phyloP scores from a whole-genome alignment of 2,888 invertebrate species.

The Dyspetes luteomarginatus region DNA sequence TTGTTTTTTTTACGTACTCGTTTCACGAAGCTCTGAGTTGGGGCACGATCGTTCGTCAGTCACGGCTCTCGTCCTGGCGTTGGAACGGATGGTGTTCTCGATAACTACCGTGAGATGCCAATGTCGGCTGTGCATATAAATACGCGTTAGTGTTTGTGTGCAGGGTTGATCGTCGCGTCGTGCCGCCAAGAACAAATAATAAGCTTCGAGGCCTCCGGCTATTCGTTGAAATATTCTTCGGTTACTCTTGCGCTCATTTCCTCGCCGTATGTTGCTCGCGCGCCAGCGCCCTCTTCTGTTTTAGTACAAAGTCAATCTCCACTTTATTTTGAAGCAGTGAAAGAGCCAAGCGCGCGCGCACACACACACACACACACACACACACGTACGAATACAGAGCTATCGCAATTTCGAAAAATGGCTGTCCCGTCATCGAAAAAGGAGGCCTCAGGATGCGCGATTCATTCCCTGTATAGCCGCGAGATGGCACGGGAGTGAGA shows the following conservation, averaged over 20 bases:
- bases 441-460: slow-evolving; percentile 60
- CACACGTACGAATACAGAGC: neutral
- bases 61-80: slow-evolving; percentile 60
- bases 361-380: slow-evolving; percentile 5
- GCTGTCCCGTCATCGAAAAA: slow-evolving; percentile 80
- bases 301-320: slow-evolving; percentile 55
- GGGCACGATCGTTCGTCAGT: slow-evolving; percentile 42
- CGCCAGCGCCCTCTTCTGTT: slow-evolving; percentile 8
- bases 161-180: slow-evolving; percentile 73
- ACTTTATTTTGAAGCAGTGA: slow-evolving; percentile 58
- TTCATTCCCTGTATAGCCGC: neutral
- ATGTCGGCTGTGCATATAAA: slow-evolving; percentile 4
- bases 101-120: slow-evolving; percentile 59
- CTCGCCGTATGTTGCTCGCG: slow-evolving; percentile 20
- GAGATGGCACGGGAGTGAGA: neutral
- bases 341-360: slow-evolving; percentile 14
- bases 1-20: neutral
- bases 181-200: slow-evolving; percentile 82
- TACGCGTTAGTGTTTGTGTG: slow-evolving; percentile 58
- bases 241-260: slow-evolving; percentile 12
- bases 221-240: slow-evolving; percentile 57
- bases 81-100: slow-evolving; percentile 36
- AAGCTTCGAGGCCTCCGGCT: slow-evolving; percentile 71
- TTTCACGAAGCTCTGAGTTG: slow-evolving; percentile 5
- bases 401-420: slow-evolving; percentile 81